Percentiles rank a stretch among this genome's conserved stretches.
Evolutionary conservation across 2,888 invertebrate genomes (phyloP).

Genomic region (Seira sanloemensis): DNA sequence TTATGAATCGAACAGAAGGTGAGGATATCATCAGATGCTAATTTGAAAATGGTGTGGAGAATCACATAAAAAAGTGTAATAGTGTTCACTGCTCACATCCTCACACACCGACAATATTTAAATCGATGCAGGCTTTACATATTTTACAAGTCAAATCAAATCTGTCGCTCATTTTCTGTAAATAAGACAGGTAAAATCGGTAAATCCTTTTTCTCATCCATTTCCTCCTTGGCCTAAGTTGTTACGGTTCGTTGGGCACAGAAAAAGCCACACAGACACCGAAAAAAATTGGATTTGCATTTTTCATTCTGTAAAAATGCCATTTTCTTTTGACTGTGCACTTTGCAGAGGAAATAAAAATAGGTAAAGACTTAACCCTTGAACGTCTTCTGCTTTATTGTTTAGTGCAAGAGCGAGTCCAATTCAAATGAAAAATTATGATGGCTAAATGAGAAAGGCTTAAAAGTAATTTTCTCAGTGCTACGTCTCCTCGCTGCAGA

Average conservation of each 20-base stretch:
- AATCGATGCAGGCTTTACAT: background rate
- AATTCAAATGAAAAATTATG: constrained; percentile 52
- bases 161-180: constrained; percentile 15
- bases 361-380: background rate
- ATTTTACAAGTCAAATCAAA: background rate
- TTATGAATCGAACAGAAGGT: constrained; percentile 30
- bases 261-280: background rate
- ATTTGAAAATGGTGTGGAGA: constrained; percentile 39
- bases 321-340: background rate
- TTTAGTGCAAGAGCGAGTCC: background rate
- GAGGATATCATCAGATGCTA: constrained; percentile 48
- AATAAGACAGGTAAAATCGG: constrained; percentile 31
- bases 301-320: constrained; percentile 27
- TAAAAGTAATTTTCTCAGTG: background rate
- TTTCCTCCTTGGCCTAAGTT: background rate
- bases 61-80: background rate
- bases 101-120: background rate
- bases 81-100: background rate
- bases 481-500: background rate
- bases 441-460: background rate
- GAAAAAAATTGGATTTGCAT: constrained; percentile 44
- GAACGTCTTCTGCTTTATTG: background rate
- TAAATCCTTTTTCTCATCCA: background rate
- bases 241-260: constrained; percentile 39
- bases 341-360: background rate